A percentile compares a stretch with the other conserved stretches of the same genome.
These are phyloP conservation scores for Poeciliopsis turneri DNA, from an alignment of 2,797 vertebrate genomes.

Conservation along the genomic window DNA sequence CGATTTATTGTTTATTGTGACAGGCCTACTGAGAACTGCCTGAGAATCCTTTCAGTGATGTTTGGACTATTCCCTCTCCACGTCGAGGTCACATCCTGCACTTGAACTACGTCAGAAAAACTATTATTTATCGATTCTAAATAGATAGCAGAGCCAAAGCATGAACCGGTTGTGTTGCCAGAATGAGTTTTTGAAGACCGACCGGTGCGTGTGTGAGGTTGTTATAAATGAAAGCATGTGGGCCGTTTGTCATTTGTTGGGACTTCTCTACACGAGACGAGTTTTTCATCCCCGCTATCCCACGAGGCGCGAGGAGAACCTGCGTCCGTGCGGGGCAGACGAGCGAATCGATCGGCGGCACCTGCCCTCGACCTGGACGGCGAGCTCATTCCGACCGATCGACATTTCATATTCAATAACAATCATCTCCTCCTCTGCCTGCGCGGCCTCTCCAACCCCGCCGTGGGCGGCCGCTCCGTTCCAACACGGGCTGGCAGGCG, in stretches of 20 bases:
- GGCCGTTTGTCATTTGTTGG: conserved; percentile 1
- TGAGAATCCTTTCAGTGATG: neutral
- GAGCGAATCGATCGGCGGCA: conserved; percentile 31
- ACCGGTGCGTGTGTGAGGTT: conserved; percentile 5
- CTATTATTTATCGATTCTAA: neutral
- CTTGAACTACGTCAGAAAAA: neutral
- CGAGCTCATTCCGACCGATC: conserved; percentile 55
- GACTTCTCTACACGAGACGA: neutral
- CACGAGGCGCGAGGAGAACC: conserved; percentile 6
- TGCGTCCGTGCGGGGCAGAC: conserved; percentile 22
- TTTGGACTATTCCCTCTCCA: neutral
- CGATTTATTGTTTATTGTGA: no score
- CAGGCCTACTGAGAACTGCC: neutral
- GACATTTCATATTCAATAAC: conserved; percentile 71
- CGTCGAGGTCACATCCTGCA: neutral
- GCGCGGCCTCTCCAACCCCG: conserved; percentile 57
- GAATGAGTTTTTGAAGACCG: conserved; percentile 13
- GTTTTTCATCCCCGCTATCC: neutral
- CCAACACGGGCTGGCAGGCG: conserved; percentile 62
- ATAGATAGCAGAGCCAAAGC: neutral
- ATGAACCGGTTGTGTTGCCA: neutral
- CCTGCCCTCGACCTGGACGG: conserved; percentile 13
- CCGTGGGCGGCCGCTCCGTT: conserved; percentile 53
- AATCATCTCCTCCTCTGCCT: conserved; percentile 65
- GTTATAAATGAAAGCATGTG: conserved; percentile 18